These are phyloP conservation scores for Apocrypta bakeri DNA, from an alignment of 1,140 invertebrate species.

Conservation along the genomic window DNA sequence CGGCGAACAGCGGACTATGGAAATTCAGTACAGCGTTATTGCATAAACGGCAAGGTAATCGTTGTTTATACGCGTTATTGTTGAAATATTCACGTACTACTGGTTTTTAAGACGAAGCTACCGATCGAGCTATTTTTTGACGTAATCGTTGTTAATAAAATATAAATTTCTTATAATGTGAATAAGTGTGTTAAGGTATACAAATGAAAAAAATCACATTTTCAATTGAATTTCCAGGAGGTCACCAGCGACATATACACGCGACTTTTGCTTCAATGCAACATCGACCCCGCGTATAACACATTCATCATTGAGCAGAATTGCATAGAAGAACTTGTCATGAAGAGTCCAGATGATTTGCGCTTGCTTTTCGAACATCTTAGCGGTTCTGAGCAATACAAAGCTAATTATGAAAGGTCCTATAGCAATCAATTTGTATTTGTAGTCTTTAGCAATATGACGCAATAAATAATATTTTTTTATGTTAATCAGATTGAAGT, in stretches of 20 bases:
- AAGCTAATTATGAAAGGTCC: slow-evolving; percentile 90
- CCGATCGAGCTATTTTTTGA: no score
- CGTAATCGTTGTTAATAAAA: neutral
- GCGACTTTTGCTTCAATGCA: slow-evolving; percentile 87
- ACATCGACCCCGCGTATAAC: slow-evolving; percentile 96
- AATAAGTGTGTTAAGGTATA: no score
- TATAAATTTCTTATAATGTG: no score
- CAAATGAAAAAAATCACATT: no score
- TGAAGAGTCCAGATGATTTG: slow-evolving; percentile 97
- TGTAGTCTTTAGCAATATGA: neutral
- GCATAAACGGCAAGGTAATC: neutral
- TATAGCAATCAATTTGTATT: neutral
- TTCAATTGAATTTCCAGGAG: no score
- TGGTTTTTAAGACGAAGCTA: no score
- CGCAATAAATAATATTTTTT: neutral
- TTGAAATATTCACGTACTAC: no score
- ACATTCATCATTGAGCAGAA: slow-evolving; percentile 99
- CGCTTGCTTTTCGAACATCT: slow-evolving; percentile 98
- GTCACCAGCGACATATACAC: slow-evolving; percentile 84
- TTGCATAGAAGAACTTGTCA: slow-evolving; percentile 96
- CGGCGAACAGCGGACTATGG: slow-evolving; percentile 21
- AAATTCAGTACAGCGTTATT: neutral
- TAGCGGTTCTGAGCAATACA: slow-evolving; percentile 88
- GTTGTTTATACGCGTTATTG: no score
- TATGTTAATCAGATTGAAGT: neutral